Evolutionary conservation across 2,888 invertebrate genomes (phyloP), one percentile per base, ranked within the genome.

Genomic region (Platycheirus albimanus): DNA sequence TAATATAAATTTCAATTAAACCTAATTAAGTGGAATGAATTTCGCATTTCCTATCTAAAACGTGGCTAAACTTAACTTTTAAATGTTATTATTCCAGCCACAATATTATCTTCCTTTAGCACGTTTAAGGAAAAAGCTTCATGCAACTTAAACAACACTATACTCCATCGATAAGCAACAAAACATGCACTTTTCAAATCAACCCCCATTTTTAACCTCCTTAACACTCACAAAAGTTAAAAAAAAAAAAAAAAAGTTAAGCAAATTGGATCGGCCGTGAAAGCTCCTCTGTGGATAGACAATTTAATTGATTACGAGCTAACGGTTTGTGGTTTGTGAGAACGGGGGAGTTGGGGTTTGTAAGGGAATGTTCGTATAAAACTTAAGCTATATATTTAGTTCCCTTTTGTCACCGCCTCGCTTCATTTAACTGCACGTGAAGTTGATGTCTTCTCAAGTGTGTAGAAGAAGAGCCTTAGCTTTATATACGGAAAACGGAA

Each of bases 241-340:
- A 81, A 81, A 66, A 36, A 20, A 8, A 41, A 47, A 36, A 41
- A 41, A 81, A 81, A 81, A 52, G 70, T 66, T 77, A 81, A 77
- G 81, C 81, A 77, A 83, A 83, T 74, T 74, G 77, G 69, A 84
- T 64, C 78, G 67, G 47, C 74, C 83, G 64, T 74, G 74, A 74
- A 77, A 84, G 51, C 74, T 74, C 63, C 51, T 58, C 28, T 58
- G n/a, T n/a, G 74, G 74, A 84, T 84, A 69, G 78, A 84, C 78
- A 78, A 72, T 84, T 78, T 84, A 79, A 84, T 84, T 84, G 84
- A 84, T 84, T 78, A 78, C 72, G 56, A 72, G 56, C 63, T 58
- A 77, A 66, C 71, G 49, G 63, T 74, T 74, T 64, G 69, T 64
- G 67, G 67, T 69, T 83, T 76, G 56, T 69, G 49, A 49, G 36